These are phyloP conservation scores for Cataglyphis livida DNA, from an alignment of 2,888 invertebrate species.

Conservation along the genomic window DNA sequence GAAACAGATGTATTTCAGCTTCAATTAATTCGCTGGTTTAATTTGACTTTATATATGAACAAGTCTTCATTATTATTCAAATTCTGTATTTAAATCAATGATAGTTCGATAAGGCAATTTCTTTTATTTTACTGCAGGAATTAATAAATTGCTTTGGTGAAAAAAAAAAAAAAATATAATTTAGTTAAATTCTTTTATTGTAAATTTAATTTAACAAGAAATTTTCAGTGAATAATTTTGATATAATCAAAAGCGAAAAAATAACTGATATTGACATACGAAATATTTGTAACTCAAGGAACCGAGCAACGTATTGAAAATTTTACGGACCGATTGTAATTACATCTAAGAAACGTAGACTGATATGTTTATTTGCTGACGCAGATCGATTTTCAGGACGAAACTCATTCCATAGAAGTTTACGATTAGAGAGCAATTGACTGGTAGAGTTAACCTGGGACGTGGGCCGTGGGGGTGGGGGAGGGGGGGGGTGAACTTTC, in stretches of 20 bases:
- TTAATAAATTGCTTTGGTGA: neutral
- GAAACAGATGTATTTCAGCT: neutral
- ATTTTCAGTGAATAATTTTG: neutral
- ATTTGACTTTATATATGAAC: neutral
- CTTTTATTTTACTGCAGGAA: neutral
- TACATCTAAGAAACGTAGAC: conserved; percentile 20
- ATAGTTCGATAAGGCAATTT: neutral
- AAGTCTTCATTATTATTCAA: neutral
- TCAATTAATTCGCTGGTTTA: neutral
- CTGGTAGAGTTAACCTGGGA: conserved; percentile 73
- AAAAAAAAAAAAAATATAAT: neutral
- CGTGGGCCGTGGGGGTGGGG: conserved; percentile 64
- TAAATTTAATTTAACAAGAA: neutral
- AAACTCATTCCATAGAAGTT: conserved; percentile 68
- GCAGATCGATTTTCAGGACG: conserved; percentile 71
- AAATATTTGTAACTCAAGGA: neutral
- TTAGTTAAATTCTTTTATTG: neutral
- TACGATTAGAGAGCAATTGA: conserved; percentile 77
- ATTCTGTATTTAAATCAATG: neutral
- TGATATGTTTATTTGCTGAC: conserved; percentile 58
- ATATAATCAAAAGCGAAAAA: neutral
- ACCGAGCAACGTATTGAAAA: neutral
- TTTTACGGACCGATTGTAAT: conserved; percentile 20
- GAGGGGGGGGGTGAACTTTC: conserved; percentile 72
- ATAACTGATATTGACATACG: neutral